These are phyloP conservation scores for Garrulus glandarius DNA, from an alignment of 2,797 vertebrate genomes.

Conservation along the genomic window DNA sequence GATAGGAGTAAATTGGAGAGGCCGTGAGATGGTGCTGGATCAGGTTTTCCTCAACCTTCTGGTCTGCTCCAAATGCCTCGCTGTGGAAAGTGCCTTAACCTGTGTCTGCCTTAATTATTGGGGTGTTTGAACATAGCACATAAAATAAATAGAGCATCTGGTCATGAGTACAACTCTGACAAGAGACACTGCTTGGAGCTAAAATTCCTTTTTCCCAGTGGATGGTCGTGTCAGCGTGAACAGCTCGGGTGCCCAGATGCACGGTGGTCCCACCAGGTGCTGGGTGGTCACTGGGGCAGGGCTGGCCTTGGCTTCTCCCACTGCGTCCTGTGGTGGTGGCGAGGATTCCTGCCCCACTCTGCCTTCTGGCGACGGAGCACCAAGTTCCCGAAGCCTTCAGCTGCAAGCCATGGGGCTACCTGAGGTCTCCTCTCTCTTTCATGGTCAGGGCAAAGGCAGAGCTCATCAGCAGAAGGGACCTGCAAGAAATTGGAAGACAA, in stretches of 20 bases:
- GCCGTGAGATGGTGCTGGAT: conserved; percentile 52
- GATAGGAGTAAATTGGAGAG: conserved; percentile 62
- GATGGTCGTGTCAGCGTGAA: neutral
- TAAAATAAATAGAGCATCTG: neutral
- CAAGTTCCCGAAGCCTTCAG: conserved; percentile 39
- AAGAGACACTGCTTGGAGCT: neutral
- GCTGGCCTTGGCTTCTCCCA: neutral
- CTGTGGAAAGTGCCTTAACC: conserved; percentile 45
- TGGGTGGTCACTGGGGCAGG: neutral
- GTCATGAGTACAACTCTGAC: neutral
- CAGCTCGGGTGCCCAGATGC: neutral
- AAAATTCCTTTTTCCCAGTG: neutral
- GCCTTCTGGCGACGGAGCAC: neutral
- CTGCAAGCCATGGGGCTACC: conserved; percentile 33
- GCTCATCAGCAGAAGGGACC: conserved; percentile 63
- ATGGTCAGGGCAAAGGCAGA: conserved; percentile 1
- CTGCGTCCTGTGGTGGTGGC: neutral
- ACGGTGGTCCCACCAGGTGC: neutral
- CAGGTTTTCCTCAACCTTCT: conserved; percentile 63
- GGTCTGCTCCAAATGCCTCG: neutral
- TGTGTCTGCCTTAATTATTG: neutral
- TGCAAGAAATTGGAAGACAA: conserved; percentile 65
- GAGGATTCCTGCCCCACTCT: neutral
- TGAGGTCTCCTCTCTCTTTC: conserved; percentile 15
- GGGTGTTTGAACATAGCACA: neutral